Percentiles rank a stretch among this genome's conserved stretches.
These are phyloP conservation scores for Laothoe populi DNA, from an alignment of 2,888 invertebrate species.

Conservation along the genomic window DNA sequence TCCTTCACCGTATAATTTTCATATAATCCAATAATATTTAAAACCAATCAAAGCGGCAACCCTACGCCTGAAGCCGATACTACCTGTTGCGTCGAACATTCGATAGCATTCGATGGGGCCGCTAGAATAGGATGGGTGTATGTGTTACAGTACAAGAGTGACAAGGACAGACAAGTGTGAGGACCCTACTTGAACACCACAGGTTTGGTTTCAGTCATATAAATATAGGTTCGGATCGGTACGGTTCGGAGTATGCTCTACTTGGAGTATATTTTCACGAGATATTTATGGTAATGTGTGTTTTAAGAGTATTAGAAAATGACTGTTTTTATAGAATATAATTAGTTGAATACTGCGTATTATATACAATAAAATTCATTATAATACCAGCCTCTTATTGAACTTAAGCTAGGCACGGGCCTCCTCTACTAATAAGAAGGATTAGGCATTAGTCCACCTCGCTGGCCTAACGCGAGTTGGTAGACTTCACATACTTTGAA, in stretches of 20 bases:
- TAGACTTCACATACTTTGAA: no score
- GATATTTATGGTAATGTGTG: neutral
- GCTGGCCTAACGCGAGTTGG: no score
- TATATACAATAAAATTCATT: no score
- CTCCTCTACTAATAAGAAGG: no score
- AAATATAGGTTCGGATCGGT: conserved; percentile 74
- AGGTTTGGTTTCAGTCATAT: conserved; percentile 81
- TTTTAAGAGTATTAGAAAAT: neutral
- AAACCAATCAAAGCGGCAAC: conserved; percentile 71
- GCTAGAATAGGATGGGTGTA: conserved; percentile 52
- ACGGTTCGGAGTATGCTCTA: conserved; percentile 58
- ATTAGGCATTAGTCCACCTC: no score
- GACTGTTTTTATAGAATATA: no score
- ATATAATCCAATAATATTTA: conserved; percentile 26
- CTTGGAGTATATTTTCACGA: conserved; percentile 31
- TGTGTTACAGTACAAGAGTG: conserved; percentile 34
- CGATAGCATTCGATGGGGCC: conserved; percentile 82
- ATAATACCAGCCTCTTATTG: no score
- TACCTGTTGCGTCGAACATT: conserved; percentile 82
- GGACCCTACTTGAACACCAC: conserved; percentile 74
- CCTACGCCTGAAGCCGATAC: conserved; percentile 77
- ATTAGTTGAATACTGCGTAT: no score
- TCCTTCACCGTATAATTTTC: no score
- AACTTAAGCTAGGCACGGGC: no score
- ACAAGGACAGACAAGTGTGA: conserved; percentile 62